phyloP scores from a whole-genome alignment of 2,797 vertebrate genomes.

The Neosalanx taihuensis region DNA sequence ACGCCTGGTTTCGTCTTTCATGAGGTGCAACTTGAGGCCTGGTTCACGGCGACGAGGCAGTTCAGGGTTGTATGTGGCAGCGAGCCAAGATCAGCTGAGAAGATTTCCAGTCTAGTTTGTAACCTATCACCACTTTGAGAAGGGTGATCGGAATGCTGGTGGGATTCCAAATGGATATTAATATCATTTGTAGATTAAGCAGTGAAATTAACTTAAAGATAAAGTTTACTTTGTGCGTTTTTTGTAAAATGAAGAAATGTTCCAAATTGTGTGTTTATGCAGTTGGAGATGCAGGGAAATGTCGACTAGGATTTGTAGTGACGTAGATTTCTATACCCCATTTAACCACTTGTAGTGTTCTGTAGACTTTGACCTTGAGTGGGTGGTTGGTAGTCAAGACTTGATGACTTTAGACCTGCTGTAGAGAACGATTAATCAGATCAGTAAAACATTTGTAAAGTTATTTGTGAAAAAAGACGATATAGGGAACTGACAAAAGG shows the following conservation, averaged over 20 bases:
- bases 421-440: neutral
- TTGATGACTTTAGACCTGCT: slow-evolving; percentile 2
- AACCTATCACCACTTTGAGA: neutral
- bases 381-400: slow-evolving; percentile 16
- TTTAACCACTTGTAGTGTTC: slow-evolving; percentile 36
- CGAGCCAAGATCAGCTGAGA: slow-evolving; percentile 62
- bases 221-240: neutral
- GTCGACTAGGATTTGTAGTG: slow-evolving; percentile 24
- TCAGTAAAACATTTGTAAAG: neutral
- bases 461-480: neutral
- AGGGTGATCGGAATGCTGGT: neutral
- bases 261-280: neutral
- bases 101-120: slow-evolving; percentile 21
- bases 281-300: too few species aligned
- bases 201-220: neutral
- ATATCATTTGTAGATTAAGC: neutral
- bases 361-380: slow-evolving; percentile 47
- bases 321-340: slow-evolving; percentile 56
- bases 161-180: neutral
- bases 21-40: slow-evolving; percentile 48
- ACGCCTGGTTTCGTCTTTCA: slow-evolving; percentile 33
- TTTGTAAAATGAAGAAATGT: neutral
- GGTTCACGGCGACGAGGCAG: neutral
- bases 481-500: neutral
- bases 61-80: slow-evolving; percentile 49